These are phyloP conservation scores for Microtus montanus DNA, from an alignment of 2,113 vertebrate genomes.

Conservation along the genomic window DNA sequence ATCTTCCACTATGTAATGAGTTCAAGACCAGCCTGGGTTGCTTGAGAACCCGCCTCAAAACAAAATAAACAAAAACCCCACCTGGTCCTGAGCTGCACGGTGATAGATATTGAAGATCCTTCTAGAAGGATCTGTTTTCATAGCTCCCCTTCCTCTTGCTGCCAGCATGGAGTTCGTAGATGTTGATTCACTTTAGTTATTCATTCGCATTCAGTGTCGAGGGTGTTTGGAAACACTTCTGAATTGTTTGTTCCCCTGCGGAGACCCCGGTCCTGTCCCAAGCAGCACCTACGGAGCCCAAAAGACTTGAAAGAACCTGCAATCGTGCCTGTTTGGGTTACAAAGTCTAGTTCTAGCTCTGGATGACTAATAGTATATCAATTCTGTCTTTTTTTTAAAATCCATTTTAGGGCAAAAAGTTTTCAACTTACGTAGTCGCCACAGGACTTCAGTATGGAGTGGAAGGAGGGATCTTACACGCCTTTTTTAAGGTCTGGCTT, in stretches of 20 bases:
- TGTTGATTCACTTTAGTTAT: background rate
- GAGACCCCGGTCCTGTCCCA: background rate
- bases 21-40: background rate
- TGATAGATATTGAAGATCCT: background rate
- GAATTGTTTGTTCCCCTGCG: too few relatives aligned
- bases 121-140: background rate
- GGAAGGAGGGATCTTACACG: conserved; percentile 92
- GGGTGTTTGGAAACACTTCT: background rate
- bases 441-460: conserved; percentile 94
- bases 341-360: background rate
- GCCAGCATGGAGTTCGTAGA: background rate
- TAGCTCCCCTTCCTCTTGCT: background rate
- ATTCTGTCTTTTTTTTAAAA: background rate
- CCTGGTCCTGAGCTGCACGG: background rate
- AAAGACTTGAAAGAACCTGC: background rate
- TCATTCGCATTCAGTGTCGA: background rate
- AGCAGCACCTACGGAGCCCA: background rate
- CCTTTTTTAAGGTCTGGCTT: conserved; percentile 92
- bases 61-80: background rate
- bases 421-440: conserved; percentile 91
- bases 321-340: background rate
- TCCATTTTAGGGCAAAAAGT: conserved; percentile 86
- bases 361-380: background rate
- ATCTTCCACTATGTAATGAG: background rate
- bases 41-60: background rate